Conservation (phyloP, 1,140 invertebrate genomes). For the Rhopalosiphum maidis region DNA sequence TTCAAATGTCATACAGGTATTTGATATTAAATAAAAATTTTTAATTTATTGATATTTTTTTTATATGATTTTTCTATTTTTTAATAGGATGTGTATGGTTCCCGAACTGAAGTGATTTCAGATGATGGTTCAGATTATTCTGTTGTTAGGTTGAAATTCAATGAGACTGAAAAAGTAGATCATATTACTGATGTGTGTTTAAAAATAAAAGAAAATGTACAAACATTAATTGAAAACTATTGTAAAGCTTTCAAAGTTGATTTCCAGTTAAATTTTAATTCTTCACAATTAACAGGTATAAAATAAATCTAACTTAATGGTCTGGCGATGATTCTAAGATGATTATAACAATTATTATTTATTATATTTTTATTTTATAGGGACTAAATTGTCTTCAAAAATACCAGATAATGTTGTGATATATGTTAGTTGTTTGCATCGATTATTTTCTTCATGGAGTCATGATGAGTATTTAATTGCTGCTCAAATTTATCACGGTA, state of each 20-base stretch:
- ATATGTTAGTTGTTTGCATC: constrained; percentile 83
- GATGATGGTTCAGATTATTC: constrained; percentile 69
- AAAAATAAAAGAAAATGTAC: constrained; percentile 74
- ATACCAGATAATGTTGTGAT: constrained; percentile 82
- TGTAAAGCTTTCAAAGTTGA: constrained; percentile 84
- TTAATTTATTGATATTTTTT: not conserved
- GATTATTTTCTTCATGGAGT: constrained; percentile 78
- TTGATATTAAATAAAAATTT: constrained; percentile 5
- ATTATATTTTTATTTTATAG: constrained; percentile 63
- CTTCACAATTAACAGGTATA: constrained; percentile 54
- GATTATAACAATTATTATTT: not conserved
- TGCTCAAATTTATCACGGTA: constrained; percentile 87
- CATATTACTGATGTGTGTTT: constrained; percentile 71
- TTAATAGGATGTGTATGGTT: constrained; percentile 59
- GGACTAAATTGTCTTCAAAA: constrained; percentile 71
- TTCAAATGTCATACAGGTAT: constrained; percentile 59
- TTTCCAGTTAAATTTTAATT: constrained; percentile 68
- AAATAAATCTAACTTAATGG: not conserved
- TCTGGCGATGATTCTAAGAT: not conserved
- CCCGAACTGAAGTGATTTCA: constrained; percentile 63
- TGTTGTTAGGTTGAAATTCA: constrained; percentile 66
- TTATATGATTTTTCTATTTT: not conserved
- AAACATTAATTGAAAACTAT: constrained; percentile 80
- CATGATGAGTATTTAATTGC: constrained; percentile 85
- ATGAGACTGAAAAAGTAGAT: constrained; percentile 61